Conservation (phyloP, 2,888 invertebrate species). For the Sphinx pinastri region DNA sequence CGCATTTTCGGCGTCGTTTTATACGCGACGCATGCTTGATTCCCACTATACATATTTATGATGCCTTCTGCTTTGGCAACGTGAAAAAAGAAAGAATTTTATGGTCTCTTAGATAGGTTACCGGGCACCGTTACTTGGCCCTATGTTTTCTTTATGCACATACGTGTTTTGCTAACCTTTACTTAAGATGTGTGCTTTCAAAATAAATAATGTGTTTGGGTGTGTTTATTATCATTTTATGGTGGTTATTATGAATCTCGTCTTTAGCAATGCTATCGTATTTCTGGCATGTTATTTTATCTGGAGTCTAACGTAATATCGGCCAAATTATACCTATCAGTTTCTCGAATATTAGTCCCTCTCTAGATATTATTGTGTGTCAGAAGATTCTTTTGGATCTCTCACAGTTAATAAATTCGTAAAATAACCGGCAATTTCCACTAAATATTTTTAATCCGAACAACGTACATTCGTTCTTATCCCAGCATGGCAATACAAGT, state of each 20-base stretch:
- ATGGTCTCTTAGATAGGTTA: constrained; percentile 72
- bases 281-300: too few species aligned
- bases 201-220: background rate
- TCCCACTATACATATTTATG: constrained; percentile 83
- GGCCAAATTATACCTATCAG: too few species aligned
- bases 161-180: constrained; percentile 20
- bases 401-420: too few species aligned
- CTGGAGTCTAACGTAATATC: too few species aligned
- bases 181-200: background rate
- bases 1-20: constrained; percentile 81
- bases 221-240: background rate
- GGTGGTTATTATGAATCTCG: background rate
- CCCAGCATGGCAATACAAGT: too few species aligned
- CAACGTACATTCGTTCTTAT: too few species aligned
- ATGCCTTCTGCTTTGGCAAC: constrained; percentile 64
- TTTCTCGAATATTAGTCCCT: too few species aligned
- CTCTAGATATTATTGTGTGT: too few species aligned
- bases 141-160: constrained; percentile 51
- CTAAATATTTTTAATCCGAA: too few species aligned
- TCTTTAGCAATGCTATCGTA: background rate
- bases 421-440: too few species aligned
- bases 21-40: constrained; percentile 83
- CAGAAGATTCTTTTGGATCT: too few species aligned
- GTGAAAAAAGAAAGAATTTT: constrained; percentile 70
- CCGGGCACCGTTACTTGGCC: constrained; percentile 56